Conservation (phyloP, 2,888 invertebrate species). For the Stenurella melanura region DNA sequence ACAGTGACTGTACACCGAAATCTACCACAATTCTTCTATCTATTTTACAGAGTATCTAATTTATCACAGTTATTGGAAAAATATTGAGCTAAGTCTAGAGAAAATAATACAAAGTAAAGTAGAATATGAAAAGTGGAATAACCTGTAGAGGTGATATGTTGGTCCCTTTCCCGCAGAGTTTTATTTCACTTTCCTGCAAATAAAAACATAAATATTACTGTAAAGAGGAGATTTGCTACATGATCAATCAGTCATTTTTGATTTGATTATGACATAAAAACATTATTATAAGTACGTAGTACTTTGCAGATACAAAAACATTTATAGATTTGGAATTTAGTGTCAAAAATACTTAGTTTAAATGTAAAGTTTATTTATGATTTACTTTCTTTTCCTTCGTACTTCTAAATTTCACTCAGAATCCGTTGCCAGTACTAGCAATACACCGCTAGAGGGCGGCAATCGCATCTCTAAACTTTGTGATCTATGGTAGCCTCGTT, state of each 20-base stretch:
- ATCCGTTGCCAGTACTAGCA: not conserved
- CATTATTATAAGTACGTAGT: no score
- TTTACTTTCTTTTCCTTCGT: no score
- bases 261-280: no score
- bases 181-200: constrained; percentile 80
- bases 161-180: constrained; percentile 78
- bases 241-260: no score
- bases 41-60: constrained; percentile 18
- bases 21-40: not conserved
- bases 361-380: no score
- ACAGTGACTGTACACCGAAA: not conserved
- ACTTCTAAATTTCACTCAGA: no score
- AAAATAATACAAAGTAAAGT: constrained; percentile 43
- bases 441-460: not conserved
- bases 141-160: constrained; percentile 57
- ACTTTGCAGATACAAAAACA: no score
- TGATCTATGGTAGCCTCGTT: not conserved
- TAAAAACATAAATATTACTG: not conserved
- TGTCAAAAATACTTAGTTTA: no score
- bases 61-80: constrained; percentile 55
- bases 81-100: constrained; percentile 32
- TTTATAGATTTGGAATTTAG: no score
- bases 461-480: not conserved
- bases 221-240: no score
- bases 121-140: constrained; percentile 43